Base-by-base conservation (phyloP, 2,113 vertebrate genomes). In the Notiomystis cincta region DNA sequence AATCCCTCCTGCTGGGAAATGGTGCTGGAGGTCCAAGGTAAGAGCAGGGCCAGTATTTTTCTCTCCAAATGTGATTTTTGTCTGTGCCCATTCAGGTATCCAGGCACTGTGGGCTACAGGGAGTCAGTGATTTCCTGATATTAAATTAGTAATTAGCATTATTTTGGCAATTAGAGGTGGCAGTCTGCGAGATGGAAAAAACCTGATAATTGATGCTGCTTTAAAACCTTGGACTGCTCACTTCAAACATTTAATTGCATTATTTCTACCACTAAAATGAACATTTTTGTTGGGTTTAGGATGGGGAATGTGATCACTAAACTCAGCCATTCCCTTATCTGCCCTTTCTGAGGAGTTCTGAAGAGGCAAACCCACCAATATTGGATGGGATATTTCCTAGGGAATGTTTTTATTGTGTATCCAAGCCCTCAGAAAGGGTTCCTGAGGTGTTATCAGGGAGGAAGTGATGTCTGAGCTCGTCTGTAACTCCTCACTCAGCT, bases 401-500 rank as follows among this genome's bases (percentile, higher is more conserved):
- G 23, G 48, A 54, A 51, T 40, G 37, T 6, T 51, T 90, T 61
- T 31, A 1, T 13, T 56, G n/a, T 40, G 19, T 3, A 40, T 6
- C 21, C 44, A 54, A 27, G 27, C 27, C 38, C 58, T 60, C 85
- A 47, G 47, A 28, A 62, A 85, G 17, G 22, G 9, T 20, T 54
- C 25, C 38, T 37, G 18, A 64, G 58, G 44, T 45, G 21, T 51
- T 69, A 3, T 6, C 8, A 27, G 23, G 33, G 56, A 44, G 79
- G 65, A 50, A 73, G 6, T 20, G 19, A 14, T 0, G 0, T 22
- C 9, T 54, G 22, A 61, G 31, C 22, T 20, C 2, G 0, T 4
- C n/a, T 70, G 20, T 4, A 30, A 10, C 30, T 87, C 3, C 2
- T 65, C 61, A 9, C 21, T 81, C 16, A 79, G 13, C 8, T 65